Conservation (phyloP, 2,113 vertebrate species). For the Paramormyrops kingsleyae region DNA sequence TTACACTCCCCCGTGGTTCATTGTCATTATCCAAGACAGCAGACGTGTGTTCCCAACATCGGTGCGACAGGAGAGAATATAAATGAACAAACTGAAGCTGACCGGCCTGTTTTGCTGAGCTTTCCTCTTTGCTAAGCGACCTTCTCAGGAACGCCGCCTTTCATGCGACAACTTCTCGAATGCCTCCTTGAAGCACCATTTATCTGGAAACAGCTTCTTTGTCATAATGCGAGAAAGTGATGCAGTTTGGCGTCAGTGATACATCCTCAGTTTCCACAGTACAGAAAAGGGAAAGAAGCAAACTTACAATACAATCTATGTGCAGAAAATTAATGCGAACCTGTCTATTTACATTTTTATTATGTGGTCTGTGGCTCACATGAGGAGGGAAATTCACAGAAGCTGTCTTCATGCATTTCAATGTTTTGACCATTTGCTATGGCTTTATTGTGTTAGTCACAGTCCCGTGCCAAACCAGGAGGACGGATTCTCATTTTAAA, state of each 20-base stretch:
- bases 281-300: background rate
- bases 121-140: background rate
- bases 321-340: background rate
- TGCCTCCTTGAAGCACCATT: background rate
- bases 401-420: background rate
- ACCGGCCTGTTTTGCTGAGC: background rate
- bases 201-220: background rate
- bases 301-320: background rate
- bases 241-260: background rate
- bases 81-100: background rate
- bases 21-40: background rate
- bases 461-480: background rate
- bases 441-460: background rate
- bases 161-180: background rate
- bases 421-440: background rate
- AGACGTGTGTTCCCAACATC: background rate
- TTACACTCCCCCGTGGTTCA: background rate
- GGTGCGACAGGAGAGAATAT: background rate
- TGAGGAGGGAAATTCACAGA: background rate
- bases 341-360: background rate
- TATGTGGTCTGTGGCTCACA: background rate
- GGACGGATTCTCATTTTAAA: background rate
- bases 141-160: background rate
- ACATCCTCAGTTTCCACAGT: background rate
- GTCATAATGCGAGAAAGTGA: background rate